Evolutionary conservation across 2,797 vertebrate species (phyloP).

Genomic region (Diplodus puntazzo): DNA sequence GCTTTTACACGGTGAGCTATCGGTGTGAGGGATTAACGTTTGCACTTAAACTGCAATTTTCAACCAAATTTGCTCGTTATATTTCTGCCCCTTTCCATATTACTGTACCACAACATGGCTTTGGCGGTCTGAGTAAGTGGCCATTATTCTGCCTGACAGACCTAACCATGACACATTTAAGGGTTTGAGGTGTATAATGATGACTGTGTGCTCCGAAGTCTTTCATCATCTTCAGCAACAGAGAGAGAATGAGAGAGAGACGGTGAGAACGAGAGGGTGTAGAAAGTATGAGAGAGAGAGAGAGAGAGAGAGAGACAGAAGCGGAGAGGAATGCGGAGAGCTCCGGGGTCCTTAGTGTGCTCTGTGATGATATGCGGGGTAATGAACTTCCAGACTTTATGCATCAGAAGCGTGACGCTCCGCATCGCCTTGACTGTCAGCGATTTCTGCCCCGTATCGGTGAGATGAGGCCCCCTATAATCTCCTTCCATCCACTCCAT

Average conservation of each 20-base stretch:
- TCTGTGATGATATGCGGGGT: conserved; percentile 77
- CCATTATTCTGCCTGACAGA: conserved; percentile 57
- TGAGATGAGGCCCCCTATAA: conserved; percentile 74
- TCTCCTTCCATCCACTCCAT: conserved; percentile 77
- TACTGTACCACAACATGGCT: conserved; percentile 35
- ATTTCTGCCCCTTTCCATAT: conserved; percentile 27
- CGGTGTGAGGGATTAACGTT: not conserved
- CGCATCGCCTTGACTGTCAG: conserved; percentile 74
- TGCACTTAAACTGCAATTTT: conserved; percentile 25
- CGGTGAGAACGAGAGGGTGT: conserved; percentile 29
- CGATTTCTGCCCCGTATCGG: conserved; percentile 63
- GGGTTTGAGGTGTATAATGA: conserved; percentile 67
- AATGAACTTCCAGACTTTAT: conserved; percentile 80
- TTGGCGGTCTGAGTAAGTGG: conserved; percentile 46
- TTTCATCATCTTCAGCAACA: conserved; percentile 64
- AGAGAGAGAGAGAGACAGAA: conserved; percentile 7
- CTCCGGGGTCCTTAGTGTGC: conserved; percentile 67
- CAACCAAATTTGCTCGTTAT: conserved; percentile 5
- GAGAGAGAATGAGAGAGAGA: conserved; percentile 31
- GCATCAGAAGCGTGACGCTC: conserved; percentile 76
- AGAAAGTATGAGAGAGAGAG: not conserved
- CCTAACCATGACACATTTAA: conserved; percentile 57
- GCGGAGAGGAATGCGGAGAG: conserved; percentile 53
- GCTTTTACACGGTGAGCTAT: too few relatives aligned
- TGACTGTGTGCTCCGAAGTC: conserved; percentile 51